Percentiles rank a stretch among this genome's conserved stretches.
Evolutionary conservation across 35 echinoderm and acorn worm genomes (phyloP).

Genomic region (Ophioderma brevispina): DNA sequence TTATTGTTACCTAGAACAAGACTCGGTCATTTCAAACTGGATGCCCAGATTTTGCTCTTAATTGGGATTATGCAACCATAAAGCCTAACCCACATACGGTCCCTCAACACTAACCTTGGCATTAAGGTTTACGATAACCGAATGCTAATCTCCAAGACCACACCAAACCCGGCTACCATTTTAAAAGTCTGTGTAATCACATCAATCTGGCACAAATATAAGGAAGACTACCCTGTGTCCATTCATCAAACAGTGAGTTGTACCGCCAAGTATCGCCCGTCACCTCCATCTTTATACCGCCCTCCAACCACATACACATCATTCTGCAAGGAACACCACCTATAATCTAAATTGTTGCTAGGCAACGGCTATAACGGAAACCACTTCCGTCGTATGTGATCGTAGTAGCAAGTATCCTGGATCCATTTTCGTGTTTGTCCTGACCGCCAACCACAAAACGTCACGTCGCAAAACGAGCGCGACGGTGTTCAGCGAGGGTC

Average conservation of each 20-base stretch:
- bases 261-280: slow-evolving; percentile 87
- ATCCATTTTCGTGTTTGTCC: slow-evolving; percentile 91
- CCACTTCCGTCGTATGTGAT: slow-evolving; percentile 86
- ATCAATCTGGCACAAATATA: too few species aligned
- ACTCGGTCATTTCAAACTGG: too few species aligned
- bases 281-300: slow-evolving; percentile 49
- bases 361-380: slow-evolving; percentile 72
- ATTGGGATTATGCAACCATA: too few species aligned
- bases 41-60: too few species aligned
- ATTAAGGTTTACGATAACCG: too few species aligned
- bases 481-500: slow-evolving; percentile 80
- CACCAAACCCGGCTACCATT: too few species aligned
- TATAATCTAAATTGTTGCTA: slow-evolving; percentile 74
- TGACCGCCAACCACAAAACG: slow-evolving; percentile 77
- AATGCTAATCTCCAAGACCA: too few species aligned
- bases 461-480: slow-evolving; percentile 85
- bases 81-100: too few species aligned
- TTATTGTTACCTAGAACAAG: too few species aligned
- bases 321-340: slow-evolving; percentile 67
- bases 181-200: too few species aligned
- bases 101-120: too few species aligned
- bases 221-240: slow-evolving; percentile 62
- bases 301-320: slow-evolving; percentile 96
- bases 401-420: slow-evolving; percentile 87
- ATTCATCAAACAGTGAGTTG: slow-evolving; percentile 85